A percentile compares a stretch with the other conserved stretches of the same genome.
phyloP scores from a whole-genome alignment of 2,113 vertebrate genomes.

The Labeo catla region DNA sequence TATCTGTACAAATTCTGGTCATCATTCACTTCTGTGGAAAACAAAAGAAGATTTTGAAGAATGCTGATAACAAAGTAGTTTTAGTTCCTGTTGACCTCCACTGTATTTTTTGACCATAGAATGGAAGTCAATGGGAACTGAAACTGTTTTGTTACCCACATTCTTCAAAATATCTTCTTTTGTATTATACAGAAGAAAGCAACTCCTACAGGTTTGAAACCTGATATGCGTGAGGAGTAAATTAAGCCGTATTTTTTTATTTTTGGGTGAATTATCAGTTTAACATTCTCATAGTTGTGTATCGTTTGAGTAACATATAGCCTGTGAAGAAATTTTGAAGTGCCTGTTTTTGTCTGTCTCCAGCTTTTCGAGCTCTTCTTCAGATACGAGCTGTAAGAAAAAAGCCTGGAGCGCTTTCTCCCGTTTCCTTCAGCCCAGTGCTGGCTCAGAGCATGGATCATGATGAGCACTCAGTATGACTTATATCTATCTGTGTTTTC shows the following conservation, averaged over 20 bases:
- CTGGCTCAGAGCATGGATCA: slow-evolving; percentile 96
- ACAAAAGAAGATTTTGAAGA: not conserved
- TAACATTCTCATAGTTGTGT: not conserved
- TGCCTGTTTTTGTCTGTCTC: slow-evolving; percentile 30
- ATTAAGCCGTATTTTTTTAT: not conserved
- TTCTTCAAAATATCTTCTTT: not conserved
- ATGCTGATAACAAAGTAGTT: not conserved
- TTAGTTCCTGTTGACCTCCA: not conserved
- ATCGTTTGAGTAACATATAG: not conserved
- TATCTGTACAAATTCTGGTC: no score
- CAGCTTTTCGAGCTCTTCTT: slow-evolving; percentile 95
- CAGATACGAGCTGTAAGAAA: slow-evolving; percentile 98
- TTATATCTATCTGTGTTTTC: not conserved
- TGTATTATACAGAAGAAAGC: not conserved
- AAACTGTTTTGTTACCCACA: not conserved
- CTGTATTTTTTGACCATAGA: not conserved
- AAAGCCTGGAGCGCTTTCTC: slow-evolving; percentile 92
- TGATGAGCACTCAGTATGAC: slow-evolving; percentile 91
- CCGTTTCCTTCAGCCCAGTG: slow-evolving; percentile 95
- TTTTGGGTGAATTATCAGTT: not conserved
- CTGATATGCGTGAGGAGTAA: not conserved
- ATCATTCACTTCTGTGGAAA: not conserved
- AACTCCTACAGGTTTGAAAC: not conserved
- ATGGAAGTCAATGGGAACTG: not conserved
- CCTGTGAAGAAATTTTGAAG: not conserved